Conservation (phyloP, 2,888 invertebrate genomes). For the Lepidochitona cinerea region DNA sequence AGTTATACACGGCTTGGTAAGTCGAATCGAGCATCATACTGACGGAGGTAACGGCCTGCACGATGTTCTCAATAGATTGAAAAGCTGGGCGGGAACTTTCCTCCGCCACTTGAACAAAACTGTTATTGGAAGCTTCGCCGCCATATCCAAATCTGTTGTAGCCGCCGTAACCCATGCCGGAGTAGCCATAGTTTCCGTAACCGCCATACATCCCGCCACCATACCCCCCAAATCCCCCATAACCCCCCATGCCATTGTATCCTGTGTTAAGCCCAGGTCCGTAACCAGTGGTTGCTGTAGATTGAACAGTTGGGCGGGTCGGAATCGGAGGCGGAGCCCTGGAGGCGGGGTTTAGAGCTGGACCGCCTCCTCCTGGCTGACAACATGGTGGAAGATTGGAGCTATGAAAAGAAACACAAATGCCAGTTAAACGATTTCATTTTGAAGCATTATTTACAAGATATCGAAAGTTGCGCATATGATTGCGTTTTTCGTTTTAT, state of each 20-base stretch:
- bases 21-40: conserved; percentile 98
- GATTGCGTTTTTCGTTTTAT: no score
- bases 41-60: conserved; percentile 91
- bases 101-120: conserved; percentile 87
- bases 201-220: conserved; percentile 38
- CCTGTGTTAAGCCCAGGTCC: not conserved
- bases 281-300: not conserved
- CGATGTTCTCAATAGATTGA: conserved; percentile 93
- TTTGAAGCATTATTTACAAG: no score
- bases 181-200: conserved; percentile 36
- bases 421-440: no score
- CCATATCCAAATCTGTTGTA: conserved; percentile 43
- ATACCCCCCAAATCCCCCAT: not conserved
- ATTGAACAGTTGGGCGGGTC: conserved; percentile 9
- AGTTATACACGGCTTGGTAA: conserved; percentile 94
- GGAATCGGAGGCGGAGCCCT: conserved; percentile 25
- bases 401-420: no score
- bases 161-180: conserved; percentile 20
- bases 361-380: conserved; percentile 8
- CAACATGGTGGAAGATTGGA: not conserved
- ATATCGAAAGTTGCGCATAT: no score
- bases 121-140: conserved; percentile 28
- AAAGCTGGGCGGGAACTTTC: conserved; percentile 94
- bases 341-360: not conserved
- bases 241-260: not conserved